Conservation (phyloP, 2,797 vertebrate genomes). For the Percopsis omiscomaycus region DNA sequence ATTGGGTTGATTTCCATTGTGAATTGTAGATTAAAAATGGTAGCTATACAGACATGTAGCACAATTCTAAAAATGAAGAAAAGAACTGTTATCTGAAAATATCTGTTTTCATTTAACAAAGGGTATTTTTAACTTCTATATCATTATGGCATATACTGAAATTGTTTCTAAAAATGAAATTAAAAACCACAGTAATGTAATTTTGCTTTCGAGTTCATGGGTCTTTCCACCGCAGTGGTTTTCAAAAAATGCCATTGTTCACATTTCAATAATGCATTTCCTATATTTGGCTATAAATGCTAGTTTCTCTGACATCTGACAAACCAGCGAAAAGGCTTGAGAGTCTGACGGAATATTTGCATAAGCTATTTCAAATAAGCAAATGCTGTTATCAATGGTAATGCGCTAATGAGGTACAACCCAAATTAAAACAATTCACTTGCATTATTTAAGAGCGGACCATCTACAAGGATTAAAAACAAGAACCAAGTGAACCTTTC, state of each 20-base stretch:
- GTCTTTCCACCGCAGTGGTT: slow-evolving; percentile 29
- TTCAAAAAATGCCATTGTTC: slow-evolving; percentile 56
- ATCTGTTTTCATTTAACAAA: not conserved
- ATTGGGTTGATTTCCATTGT: slow-evolving; percentile 39
- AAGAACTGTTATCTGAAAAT: slow-evolving; percentile 3
- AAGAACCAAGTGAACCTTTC: slow-evolving; percentile 3
- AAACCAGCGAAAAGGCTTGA: too few relatives aligned
- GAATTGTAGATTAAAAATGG: slow-evolving; percentile 24
- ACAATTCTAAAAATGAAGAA: slow-evolving; percentile 6
- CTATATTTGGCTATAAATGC: slow-evolving; percentile 25
- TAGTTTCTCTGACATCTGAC: slow-evolving; percentile 44
- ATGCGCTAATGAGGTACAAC: not conserved
- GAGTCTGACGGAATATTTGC: slow-evolving; percentile 24
- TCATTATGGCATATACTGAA: slow-evolving; percentile 21
- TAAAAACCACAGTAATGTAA: slow-evolving; percentile 18
- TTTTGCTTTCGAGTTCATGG: slow-evolving; percentile 25
- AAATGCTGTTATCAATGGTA: not conserved
- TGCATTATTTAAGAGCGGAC: not conserved
- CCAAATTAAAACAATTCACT: slow-evolving; percentile 12
- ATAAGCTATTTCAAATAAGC: slow-evolving; percentile 19
- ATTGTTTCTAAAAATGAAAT: slow-evolving; percentile 9
- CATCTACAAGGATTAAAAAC: not conserved
- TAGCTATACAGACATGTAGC: slow-evolving; percentile 11
- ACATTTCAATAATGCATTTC: slow-evolving; percentile 54
- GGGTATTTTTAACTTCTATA: too few relatives aligned